phyloP scores from a whole-genome alignment of 2,113 vertebrate genomes.

The Tretioscincus oriximinensis region DNA sequence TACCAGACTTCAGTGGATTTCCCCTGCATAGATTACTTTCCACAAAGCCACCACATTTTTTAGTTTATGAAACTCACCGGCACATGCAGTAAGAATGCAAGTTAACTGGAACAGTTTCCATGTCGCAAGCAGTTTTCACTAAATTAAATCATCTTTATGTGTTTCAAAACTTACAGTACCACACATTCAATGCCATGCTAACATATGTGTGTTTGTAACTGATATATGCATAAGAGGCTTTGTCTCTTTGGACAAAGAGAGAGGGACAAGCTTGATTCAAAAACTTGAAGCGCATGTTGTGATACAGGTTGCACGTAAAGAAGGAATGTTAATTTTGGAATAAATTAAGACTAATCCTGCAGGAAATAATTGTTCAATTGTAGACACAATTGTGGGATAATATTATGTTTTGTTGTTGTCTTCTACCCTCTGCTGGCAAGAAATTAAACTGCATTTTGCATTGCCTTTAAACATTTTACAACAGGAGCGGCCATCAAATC shows the following conservation, averaged over 20 bases:
- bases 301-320: neutral
- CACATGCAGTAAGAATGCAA: no score
- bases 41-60: no score
- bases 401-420: neutral
- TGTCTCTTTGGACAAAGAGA: neutral
- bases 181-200: neutral
- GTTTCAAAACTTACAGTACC: neutral
- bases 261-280: neutral
- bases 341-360: neutral
- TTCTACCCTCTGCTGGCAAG: conserved; percentile 54
- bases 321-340: neutral
- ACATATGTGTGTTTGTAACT: neutral
- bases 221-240: neutral
- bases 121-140: no score
- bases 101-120: no score
- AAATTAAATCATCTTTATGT: neutral
- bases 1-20: no score
- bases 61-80: no score
- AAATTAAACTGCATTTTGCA: neutral
- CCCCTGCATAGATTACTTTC: no score
- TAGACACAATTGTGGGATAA: neutral
- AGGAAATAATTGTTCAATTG: neutral
- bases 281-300: neutral
- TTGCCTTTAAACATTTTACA: neutral
- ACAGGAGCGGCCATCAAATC: neutral